These are phyloP conservation scores for Camponotus pennsylvanicus DNA, from an alignment of 1,140 invertebrate genomes.

Conservation along the genomic window DNA sequence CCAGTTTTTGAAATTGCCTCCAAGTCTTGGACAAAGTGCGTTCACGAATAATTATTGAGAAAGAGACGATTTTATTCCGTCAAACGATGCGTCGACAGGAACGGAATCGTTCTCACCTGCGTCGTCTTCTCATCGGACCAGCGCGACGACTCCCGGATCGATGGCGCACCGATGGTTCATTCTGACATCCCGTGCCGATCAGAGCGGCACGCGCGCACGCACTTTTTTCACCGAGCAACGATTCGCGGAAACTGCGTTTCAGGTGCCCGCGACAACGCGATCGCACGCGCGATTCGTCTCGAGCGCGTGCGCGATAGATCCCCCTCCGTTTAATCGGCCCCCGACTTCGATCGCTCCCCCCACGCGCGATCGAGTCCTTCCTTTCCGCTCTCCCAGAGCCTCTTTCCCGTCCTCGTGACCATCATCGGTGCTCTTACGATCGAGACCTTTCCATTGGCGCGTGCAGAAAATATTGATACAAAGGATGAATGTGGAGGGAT, in stretches of 20 bases:
- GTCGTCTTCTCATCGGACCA: constrained; percentile 61
- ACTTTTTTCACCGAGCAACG: constrained; percentile 81
- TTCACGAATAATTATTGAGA: not conserved
- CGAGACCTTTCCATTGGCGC: not conserved
- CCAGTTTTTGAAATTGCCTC: constrained; percentile 9
- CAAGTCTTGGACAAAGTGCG: not conserved
- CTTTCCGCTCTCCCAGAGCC: not conserved
- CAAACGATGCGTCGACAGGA: not conserved
- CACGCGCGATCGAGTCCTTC: constrained; percentile 44
- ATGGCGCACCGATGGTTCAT: not conserved
- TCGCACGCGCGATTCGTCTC: constrained; percentile 69
- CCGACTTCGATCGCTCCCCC: constrained; percentile 31
- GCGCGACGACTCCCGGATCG: constrained; percentile 26
- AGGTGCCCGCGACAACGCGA: constrained; percentile 79
- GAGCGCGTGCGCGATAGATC: constrained; percentile 74
- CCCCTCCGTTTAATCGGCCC: constrained; percentile 54
- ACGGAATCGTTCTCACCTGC: constrained; percentile 13
- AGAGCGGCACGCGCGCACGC: constrained; percentile 68
- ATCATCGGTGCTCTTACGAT: not conserved
- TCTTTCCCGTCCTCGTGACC: not conserved
- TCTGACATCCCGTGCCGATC: constrained; percentile 58
- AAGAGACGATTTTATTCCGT: not conserved
- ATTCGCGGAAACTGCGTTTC: constrained; percentile 85
- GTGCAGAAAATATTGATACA: not conserved
- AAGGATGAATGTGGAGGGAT: not conserved